Base-by-base conservation (phyloP, 2,888 invertebrate species). In the Protula sp. region DNA sequence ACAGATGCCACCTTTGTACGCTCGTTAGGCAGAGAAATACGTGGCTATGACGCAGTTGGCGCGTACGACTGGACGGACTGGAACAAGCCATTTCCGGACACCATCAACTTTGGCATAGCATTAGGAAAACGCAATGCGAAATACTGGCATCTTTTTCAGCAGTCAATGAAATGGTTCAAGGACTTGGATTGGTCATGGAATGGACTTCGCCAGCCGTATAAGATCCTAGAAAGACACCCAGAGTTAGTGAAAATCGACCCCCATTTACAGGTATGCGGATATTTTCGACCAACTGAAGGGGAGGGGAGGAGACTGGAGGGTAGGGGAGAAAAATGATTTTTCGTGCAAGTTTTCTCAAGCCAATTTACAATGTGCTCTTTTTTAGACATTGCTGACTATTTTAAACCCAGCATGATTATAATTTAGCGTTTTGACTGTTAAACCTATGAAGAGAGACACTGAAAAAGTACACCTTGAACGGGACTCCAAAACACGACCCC, bases 1-100 rank as follows among this genome's bases (percentile, higher is more conserved):
- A 77, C 76, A 67, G 78, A 79, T 61, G 74, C 71, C 1, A 60
- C 76, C 3, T 77, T 76, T 68, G 66, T 77, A 3, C 68, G 68
- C 52, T 62, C 64, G 3, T 59, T 70, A 5, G 67, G 66, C 48
- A 27, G 52, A 2, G 55, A 63, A 27, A 70, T 69, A 9, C 60
- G 72, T n/a, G 62, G 59, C 14, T 72, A 74, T 65, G 75, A 76
- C 56, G 73, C 71, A n/a, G 68, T 75, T n/a, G 73, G 72, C 14
- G 70, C 72, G 45, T 72, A 74, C 54, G 77, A 77, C 65, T 75
- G 75, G 68, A 74, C 74, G 27, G 65, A 67, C 63, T 72, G 67
- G 67, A 66, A 73, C 45, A 70, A 67, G 4, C 70, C 66, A 3
- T 78, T 71, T 61, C 70, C 70, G 1, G 70, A 70, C 64, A 69